Percentiles rank a stretch among this genome's conserved stretches.
Evolutionary conservation across 2,113 vertebrate species (phyloP).

Genomic region (Picathartes gymnocephalus): DNA sequence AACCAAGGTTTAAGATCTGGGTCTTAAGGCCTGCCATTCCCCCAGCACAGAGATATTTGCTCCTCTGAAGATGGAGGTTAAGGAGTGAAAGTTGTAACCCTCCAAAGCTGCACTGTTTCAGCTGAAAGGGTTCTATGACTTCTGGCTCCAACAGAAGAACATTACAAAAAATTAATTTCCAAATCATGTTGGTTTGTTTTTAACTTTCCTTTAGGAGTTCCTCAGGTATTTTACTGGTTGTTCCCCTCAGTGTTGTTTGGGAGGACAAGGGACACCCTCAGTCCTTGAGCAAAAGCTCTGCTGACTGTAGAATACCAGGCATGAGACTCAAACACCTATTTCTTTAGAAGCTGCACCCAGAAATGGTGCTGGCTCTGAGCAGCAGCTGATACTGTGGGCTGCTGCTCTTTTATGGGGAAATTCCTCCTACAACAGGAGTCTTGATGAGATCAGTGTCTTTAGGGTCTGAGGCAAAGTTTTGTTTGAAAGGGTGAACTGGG

Average conservation of each 20-base stretch:
- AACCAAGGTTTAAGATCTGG: not conserved
- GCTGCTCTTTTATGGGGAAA: not conserved
- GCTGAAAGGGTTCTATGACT: not conserved
- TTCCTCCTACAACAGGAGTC: not conserved
- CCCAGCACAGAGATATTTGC: not conserved
- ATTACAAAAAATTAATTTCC: not conserved
- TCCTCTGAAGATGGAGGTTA: not conserved
- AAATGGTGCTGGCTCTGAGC: not conserved
- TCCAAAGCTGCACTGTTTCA: not conserved
- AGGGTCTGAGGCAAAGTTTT: not conserved
- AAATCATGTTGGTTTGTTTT: not conserved
- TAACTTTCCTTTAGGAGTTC: not conserved
- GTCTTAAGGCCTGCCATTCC: not conserved
- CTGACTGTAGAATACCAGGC: not conserved
- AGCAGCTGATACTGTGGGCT: not conserved
- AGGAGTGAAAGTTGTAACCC: not conserved
- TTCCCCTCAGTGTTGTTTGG: not conserved
- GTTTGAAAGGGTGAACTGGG: not conserved
- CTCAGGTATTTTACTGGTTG: not conserved
- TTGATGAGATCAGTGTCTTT: not conserved
- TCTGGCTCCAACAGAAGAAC: not conserved
- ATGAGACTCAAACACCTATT: not conserved
- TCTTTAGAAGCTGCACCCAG: not conserved
- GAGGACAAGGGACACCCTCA: not conserved
- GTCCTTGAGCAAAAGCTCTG: not conserved